phyloP scores from a whole-genome alignment of 2,797 vertebrate species.

The Acanthurus tractus region DNA sequence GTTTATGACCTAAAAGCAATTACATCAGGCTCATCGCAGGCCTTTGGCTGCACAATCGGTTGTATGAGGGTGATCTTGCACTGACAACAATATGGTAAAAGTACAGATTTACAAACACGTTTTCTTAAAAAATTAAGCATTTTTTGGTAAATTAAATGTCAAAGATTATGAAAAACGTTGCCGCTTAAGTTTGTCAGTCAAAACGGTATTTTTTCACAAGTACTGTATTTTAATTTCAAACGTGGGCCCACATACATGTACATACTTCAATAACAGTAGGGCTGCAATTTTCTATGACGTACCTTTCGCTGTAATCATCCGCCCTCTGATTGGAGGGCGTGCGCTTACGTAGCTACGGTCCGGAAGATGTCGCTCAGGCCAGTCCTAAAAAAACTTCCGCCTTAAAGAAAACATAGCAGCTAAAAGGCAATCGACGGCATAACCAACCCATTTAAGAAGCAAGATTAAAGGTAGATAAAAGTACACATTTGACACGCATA shows the following conservation, averaged over 20 bases:
- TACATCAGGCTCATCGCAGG: too few species aligned
- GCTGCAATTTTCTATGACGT: conserved; percentile 26
- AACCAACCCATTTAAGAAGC: conserved; percentile 63
- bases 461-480: conserved; percentile 76
- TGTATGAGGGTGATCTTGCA: too few species aligned
- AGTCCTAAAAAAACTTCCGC: conserved; percentile 85
- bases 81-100: background rate
- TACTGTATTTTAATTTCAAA: too few species aligned
- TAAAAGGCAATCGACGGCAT: conserved; percentile 75
- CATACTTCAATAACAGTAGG: conserved; percentile 1
- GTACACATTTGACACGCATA: conserved; percentile 27
- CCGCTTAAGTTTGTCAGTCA: too few species aligned
- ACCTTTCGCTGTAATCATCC: background rate
- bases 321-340: conserved; percentile 67
- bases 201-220: too few species aligned
- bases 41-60: too few species aligned
- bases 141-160: too few species aligned
- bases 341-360: conserved; percentile 70
- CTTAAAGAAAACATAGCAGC: conserved; percentile 86
- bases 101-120: too few species aligned
- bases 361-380: conserved; percentile 81
- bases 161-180: too few species aligned
- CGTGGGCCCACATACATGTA: too few species aligned
- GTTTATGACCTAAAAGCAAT: too few species aligned
- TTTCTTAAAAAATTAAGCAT: too few species aligned